Evolutionary conservation across 2,113 vertebrate genomes (phyloP).

Genomic region (Aegotheles bennettii): DNA sequence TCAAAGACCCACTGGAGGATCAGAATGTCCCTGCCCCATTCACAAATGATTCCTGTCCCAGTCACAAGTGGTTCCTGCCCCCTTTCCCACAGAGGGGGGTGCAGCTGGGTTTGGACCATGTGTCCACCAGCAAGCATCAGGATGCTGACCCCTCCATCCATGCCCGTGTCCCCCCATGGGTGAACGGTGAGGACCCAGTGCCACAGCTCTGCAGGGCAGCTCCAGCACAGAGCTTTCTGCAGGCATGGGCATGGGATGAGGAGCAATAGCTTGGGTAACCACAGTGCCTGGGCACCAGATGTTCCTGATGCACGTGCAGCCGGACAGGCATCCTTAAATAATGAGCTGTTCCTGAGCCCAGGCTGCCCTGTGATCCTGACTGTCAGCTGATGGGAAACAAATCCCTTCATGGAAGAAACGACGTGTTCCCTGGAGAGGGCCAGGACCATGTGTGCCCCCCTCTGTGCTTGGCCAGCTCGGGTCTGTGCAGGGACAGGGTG

Average conservation of each 20-base stretch:
- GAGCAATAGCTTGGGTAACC: not conserved
- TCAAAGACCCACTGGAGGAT: rapidly evolving
- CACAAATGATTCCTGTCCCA: not conserved
- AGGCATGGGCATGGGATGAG: not conserved
- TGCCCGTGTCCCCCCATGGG: no score
- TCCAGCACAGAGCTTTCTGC: rapidly evolving
- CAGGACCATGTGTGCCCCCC: not conserved
- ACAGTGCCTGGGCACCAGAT: not conserved
- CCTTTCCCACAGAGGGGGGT: rapidly evolving
- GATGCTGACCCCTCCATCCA: no score
- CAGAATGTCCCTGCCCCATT: no score
- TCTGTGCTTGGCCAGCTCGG: not conserved
- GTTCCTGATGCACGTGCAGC: not conserved
- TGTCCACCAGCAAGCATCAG: no score
- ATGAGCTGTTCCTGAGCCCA: not conserved
- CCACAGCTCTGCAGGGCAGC: not conserved
- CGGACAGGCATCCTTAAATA: not conserved
- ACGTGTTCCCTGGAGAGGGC: not conserved
- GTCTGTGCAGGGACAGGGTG: not conserved
- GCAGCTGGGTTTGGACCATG: rapidly evolving
- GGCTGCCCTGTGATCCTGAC: conserved; percentile 20
- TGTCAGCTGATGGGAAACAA: conserved; percentile 30
- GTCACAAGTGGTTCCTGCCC: not conserved
- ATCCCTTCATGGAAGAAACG: not conserved
- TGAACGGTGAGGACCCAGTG: no score